phyloP scores from a whole-genome alignment of 2,888 invertebrate species.

The Philaethria dido region DNA sequence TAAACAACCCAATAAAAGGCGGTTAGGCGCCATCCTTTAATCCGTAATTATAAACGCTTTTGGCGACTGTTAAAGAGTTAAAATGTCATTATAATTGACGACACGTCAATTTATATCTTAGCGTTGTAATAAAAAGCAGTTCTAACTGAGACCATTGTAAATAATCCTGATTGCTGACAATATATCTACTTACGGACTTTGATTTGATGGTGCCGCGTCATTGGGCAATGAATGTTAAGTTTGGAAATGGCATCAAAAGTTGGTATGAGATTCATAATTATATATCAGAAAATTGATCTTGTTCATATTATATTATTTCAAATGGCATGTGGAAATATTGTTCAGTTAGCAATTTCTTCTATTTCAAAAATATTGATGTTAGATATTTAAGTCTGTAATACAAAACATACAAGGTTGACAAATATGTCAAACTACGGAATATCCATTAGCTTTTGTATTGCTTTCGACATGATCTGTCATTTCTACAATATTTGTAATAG shows the following conservation, averaged over 20 bases:
- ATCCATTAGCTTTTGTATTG: no score
- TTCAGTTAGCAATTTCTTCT: no score
- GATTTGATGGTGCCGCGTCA: conserved; percentile 41
- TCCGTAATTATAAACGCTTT: conserved; percentile 50
- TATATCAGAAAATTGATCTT: neutral
- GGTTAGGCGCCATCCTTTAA: conserved; percentile 45
- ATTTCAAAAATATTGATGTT: no score
- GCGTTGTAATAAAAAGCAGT: conserved; percentile 58
- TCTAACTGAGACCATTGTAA: conserved; percentile 50
- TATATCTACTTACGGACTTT: conserved; percentile 55
- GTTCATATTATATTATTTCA: neutral
- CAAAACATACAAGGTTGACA: no score
- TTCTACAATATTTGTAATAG: neutral
- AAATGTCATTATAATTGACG: conserved; percentile 61
- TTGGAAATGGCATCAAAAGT: conserved; percentile 7
- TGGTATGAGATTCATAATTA: neutral
- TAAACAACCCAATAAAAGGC: conserved; percentile 43
- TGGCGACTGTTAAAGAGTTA: conserved; percentile 55
- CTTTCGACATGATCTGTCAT: neutral
- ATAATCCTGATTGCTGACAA: conserved; percentile 64
- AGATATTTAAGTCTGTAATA: no score
- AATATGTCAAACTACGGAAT: no score
- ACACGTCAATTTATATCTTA: conserved; percentile 57
- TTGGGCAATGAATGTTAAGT: conserved; percentile 15
- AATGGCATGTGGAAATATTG: neutral